Percentiles rank a stretch among this genome's conserved stretches.
These are phyloP conservation scores for Nesogale talazaci DNA, from an alignment of 2,113 vertebrate species.

Conservation along the genomic window DNA sequence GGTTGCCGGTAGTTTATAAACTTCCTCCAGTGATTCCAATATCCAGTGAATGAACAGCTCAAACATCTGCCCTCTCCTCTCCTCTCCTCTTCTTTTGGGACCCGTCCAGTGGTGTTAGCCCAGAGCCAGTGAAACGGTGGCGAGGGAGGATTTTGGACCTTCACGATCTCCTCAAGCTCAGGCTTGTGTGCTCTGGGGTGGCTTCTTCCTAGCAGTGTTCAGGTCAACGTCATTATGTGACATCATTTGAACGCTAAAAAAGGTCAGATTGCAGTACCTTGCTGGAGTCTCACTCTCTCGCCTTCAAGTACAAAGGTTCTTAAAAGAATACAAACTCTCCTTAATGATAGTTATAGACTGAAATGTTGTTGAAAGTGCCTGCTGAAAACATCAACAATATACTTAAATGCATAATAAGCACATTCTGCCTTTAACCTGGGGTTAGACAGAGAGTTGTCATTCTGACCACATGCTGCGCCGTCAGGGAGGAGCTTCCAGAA, in stretches of 20 bases:
- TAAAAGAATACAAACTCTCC: background rate
- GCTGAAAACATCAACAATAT: conserved; percentile 71
- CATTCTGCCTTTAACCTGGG: conserved; percentile 67
- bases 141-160: background rate
- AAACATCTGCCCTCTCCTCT: background rate
- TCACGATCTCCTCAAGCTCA: background rate
- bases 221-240: conserved; percentile 1
- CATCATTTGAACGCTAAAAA: conserved; percentile 52
- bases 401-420: conserved; percentile 76
- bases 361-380: conserved; percentile 67
- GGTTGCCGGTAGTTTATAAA: background rate
- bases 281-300: background rate
- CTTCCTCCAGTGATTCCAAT: background rate
- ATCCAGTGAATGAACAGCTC: background rate
- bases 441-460: conserved; percentile 61
- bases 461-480: background rate
- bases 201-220: background rate
- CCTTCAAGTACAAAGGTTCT: conserved; percentile 33
- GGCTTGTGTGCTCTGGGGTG: background rate
- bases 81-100: background rate
- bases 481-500: conserved; percentile 40
- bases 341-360: conserved; percentile 69
- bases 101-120: background rate
- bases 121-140: background rate
- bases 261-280: conserved; percentile 3